Conservation (phyloP, 2,888 invertebrate species). For the Pollenia griseotomentosa region DNA sequence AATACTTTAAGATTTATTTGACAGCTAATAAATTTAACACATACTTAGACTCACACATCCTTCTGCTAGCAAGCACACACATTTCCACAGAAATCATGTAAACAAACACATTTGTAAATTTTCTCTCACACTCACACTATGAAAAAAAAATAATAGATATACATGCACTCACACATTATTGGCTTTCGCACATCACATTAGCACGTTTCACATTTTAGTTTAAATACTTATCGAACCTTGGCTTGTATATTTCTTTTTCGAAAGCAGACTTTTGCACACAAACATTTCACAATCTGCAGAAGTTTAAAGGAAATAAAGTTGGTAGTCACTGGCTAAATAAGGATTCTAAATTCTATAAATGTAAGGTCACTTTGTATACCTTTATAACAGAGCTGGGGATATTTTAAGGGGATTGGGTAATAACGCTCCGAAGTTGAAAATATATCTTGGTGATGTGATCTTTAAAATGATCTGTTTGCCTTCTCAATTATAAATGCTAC, state of each 20-base stretch:
- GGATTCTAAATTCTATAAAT: too few species aligned
- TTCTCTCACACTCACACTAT: conserved; percentile 7
- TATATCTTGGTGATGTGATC: too few species aligned
- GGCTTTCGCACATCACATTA: conserved; percentile 68
- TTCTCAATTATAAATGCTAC: too few species aligned
- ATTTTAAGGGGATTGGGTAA: too few species aligned
- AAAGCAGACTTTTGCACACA: conserved; percentile 45
- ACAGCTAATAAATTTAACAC: conserved; percentile 83
- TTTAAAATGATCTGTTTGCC: too few species aligned
- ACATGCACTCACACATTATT: conserved; percentile 36
- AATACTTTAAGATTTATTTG: conserved; percentile 82
- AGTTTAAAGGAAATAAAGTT: conserved; percentile 6
- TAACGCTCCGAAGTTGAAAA: too few species aligned
- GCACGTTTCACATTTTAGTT: conserved; percentile 72
- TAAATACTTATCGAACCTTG: conserved; percentile 73
- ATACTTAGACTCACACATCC: conserved; percentile 75
- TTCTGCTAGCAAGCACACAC: background rate
- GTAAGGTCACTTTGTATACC: too few species aligned
- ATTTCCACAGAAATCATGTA: conserved; percentile 14
- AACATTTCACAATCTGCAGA: background rate
- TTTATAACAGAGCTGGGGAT: too few species aligned
- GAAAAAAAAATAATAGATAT: background rate
- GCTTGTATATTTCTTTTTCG: conserved; percentile 31
- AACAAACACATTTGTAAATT: conserved; percentile 46
- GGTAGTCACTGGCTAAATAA: too few species aligned